These are phyloP conservation scores for Stichodactyla helianthus DNA, from an alignment of 64 coral and sea anemone species.

Conservation along the genomic window DNA sequence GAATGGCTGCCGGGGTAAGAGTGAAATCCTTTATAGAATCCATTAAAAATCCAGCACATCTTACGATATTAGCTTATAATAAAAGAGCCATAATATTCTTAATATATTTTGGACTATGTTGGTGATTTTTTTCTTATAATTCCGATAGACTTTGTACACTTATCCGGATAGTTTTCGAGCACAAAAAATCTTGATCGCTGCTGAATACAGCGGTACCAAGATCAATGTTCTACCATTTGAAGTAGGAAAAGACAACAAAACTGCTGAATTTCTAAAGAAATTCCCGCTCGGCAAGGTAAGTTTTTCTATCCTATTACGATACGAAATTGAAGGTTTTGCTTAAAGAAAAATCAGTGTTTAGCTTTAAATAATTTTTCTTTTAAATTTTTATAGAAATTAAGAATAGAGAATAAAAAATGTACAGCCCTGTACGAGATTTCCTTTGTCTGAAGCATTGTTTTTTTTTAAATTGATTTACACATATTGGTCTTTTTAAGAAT, in stretches of 20 bases:
- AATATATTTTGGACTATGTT: neutral
- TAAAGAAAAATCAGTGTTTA: neutral
- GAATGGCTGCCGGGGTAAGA: conserved; percentile 36
- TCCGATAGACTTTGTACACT: conserved; percentile 87
- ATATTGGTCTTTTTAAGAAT: too few species aligned
- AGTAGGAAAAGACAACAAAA: conserved; percentile 89
- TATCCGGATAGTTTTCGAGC: conserved; percentile 97
- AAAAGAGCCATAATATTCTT: neutral
- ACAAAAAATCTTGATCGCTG: conserved; percentile 94
- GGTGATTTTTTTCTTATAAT: conserved; percentile 28
- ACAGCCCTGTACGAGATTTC: too few species aligned
- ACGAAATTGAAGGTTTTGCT: too few species aligned
- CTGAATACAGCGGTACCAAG: conserved; percentile 82
- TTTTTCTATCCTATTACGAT: neutral
- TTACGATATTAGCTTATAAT: neutral
- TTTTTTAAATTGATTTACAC: too few species aligned
- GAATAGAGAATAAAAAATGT: too few species aligned
- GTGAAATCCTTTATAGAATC: conserved; percentile 10
- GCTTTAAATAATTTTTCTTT: neutral
- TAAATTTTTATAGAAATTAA: too few species aligned
- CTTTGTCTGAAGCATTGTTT: too few species aligned
- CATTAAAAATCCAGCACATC: neutral
- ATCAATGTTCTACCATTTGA: conserved; percentile 80
- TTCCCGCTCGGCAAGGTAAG: conserved; percentile 97
- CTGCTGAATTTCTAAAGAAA: conserved; percentile 80